phyloP scores from a whole-genome alignment of 2,113 vertebrate species.

The Oophaga pumilio region DNA sequence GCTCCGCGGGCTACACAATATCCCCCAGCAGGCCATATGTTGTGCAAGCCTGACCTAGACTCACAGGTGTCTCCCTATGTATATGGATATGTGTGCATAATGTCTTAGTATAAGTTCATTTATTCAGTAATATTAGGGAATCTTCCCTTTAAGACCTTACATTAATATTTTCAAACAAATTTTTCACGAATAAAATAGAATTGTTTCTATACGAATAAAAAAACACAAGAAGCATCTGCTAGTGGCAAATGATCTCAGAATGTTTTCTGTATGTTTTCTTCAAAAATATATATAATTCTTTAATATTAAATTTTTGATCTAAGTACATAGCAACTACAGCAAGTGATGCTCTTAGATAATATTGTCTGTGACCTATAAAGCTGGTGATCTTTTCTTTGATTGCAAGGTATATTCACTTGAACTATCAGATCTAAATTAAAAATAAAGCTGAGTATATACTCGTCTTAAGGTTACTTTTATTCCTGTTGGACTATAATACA shows the following conservation, averaged over 20 bases:
- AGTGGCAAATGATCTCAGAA: not conserved
- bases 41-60: too few species aligned
- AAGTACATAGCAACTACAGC: conserved; percentile 28
- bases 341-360: conserved; percentile 11
- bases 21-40: too few species aligned
- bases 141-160: not conserved
- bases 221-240: not conserved
- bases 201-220: not conserved
- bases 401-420: conserved; percentile 27
- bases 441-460: conserved; percentile 26
- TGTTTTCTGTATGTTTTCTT: conserved; percentile 2
- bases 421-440: conserved; percentile 55
- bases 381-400: conserved; percentile 51
- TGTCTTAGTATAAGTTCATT: too few species aligned
- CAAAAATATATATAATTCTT: conserved; percentile 6
- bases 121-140: too few species aligned
- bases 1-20: too few species aligned
- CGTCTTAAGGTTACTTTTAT: conserved; percentile 55
- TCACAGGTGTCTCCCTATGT: too few species aligned
- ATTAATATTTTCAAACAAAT: not conserved
- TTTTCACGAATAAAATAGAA: not conserved
- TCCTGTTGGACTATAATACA: conserved; percentile 58
- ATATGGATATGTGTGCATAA: too few species aligned
- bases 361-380: not conserved
- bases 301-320: conserved; percentile 16